phyloP scores from a whole-genome alignment of 2,888 invertebrate genomes.

The Lamellibrachia satsuma region DNA sequence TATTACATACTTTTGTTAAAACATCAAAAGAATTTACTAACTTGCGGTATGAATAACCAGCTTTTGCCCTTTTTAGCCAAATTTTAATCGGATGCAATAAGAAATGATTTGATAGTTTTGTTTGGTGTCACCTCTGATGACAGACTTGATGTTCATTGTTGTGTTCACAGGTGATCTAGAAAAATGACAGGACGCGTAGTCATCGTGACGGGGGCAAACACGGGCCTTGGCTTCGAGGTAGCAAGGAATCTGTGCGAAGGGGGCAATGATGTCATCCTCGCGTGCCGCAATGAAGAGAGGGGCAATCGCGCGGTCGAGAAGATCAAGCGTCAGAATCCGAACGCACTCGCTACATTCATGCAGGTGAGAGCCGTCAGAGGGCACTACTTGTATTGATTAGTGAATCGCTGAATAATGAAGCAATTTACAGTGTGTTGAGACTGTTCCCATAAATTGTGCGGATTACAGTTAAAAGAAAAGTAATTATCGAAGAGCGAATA shows the following conservation, averaged over 20 bases:
- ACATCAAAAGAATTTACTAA: too few relatives aligned
- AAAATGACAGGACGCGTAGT: constrained; percentile 50
- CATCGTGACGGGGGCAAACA: constrained; percentile 53
- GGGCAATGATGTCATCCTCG: constrained; percentile 53
- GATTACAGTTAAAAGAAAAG: too few relatives aligned
- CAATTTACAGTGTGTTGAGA: too few relatives aligned
- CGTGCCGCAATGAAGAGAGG: constrained; percentile 49
- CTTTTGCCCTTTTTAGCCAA: too few relatives aligned
- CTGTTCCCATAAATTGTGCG: too few relatives aligned
- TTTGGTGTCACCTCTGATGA: not conserved
- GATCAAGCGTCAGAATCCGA: constrained; percentile 47
- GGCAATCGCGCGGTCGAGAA: constrained; percentile 50
- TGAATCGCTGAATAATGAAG: too few relatives aligned
- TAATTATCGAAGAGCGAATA: too few relatives aligned
- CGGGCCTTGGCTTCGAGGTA: constrained; percentile 50
- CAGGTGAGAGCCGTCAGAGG: constrained; percentile 39
- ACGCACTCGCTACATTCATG: constrained; percentile 52
- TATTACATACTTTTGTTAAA: too few relatives aligned
- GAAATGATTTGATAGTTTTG: too few relatives aligned
- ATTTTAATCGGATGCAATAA: too few relatives aligned
- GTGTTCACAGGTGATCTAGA: not conserved
- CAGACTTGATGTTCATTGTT: not conserved
- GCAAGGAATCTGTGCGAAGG: constrained; percentile 48
- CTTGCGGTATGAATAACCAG: too few relatives aligned
- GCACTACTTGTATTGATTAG: not conserved